Percentiles rank a stretch among this genome's conserved stretches.
Conservation (phyloP, 2,113 vertebrate species). For the Lonchura striata region DNA sequence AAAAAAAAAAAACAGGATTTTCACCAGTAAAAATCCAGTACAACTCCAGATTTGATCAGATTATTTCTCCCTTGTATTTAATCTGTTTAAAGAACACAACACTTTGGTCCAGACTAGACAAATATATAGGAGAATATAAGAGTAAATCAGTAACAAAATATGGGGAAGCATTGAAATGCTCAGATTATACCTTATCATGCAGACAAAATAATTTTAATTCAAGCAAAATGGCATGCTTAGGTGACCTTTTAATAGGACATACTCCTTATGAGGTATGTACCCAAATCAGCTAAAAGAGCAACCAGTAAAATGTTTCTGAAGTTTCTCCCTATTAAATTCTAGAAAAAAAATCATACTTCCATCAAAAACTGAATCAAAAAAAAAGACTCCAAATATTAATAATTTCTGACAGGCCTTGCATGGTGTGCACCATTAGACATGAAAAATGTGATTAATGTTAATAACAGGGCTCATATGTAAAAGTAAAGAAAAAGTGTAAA, state of each 20-base stretch:
- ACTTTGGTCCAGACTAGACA: background rate
- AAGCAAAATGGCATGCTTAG: background rate
- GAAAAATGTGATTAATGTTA: background rate
- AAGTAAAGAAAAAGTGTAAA: background rate
- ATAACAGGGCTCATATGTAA: background rate
- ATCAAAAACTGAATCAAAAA: slow-evolving; percentile 16
- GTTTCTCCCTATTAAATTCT: slow-evolving; percentile 24
- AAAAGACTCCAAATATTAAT: background rate
- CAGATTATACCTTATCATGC: background rate
- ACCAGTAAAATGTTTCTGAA: slow-evolving; percentile 11
- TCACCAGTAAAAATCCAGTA: background rate
- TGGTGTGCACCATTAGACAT: background rate
- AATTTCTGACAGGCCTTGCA: background rate
- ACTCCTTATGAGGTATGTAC: background rate
- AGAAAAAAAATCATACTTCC: slow-evolving; percentile 32
- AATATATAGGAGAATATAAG: background rate
- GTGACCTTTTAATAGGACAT: background rate
- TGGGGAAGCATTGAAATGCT: background rate
- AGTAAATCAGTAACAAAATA: background rate
- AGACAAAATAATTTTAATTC: background rate
- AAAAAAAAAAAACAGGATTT: background rate
- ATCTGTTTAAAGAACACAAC: background rate
- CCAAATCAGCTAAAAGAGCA: background rate
- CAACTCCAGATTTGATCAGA: background rate
- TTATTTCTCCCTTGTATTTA: background rate